A percentile compares a stretch with the other conserved stretches of the same genome.
phyloP scores from a whole-genome alignment of 2,888 invertebrate species.

The Brachyptera putata region DNA sequence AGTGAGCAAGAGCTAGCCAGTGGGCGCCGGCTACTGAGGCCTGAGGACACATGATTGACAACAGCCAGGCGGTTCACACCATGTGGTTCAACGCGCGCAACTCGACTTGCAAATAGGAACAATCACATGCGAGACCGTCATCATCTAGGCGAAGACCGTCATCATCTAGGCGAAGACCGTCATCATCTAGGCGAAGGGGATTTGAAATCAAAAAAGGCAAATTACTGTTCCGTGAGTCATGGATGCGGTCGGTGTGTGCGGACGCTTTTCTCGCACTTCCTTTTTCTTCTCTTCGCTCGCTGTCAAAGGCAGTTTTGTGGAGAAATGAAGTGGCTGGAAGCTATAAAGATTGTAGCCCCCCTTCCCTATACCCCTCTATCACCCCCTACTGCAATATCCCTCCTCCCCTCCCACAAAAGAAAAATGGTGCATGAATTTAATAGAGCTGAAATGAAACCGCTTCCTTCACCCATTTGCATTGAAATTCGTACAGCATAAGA shows the following conservation, averaged over 20 bases:
- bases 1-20: too few species aligned
- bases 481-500: constrained; percentile 39
- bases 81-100: too few species aligned
- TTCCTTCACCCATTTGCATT: constrained; percentile 37
- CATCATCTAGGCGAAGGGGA: too few species aligned
- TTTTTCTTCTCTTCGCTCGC: constrained; percentile 23
- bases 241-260: too few species aligned
- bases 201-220: background rate
- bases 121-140: too few species aligned
- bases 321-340: constrained; percentile 34
- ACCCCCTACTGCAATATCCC: constrained; percentile 40
- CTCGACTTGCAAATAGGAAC: too few species aligned
- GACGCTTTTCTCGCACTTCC: constrained; percentile 10
- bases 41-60: too few species aligned
- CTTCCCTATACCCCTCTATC: constrained; percentile 37
- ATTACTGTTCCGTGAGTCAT: too few species aligned
- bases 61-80: too few species aligned
- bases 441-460: constrained; percentile 37
- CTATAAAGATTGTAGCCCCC: constrained; percentile 34
- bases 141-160: too few species aligned
- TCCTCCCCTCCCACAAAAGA: constrained; percentile 31
- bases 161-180: too few species aligned
- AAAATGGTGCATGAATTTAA: constrained; percentile 38
- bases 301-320: constrained; percentile 33
- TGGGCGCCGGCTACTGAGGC: too few species aligned